These are phyloP conservation scores for Chionomys nivalis DNA, from an alignment of 2,113 vertebrate genomes.

Conservation along the genomic window DNA sequence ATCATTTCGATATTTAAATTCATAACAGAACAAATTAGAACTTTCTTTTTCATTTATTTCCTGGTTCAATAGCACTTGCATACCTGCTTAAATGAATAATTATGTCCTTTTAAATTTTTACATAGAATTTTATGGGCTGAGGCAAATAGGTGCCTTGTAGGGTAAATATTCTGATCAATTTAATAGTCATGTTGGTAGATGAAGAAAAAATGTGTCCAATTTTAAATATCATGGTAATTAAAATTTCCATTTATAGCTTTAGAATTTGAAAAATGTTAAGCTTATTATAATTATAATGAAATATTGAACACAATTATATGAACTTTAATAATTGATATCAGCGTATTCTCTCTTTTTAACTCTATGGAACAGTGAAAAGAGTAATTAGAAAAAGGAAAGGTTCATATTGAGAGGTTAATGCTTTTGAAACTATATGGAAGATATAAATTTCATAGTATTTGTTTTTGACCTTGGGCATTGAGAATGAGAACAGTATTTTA, in stretches of 20 bases:
- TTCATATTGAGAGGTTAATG: conserved; percentile 52
- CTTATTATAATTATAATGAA: conserved; percentile 75
- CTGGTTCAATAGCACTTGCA: background rate
- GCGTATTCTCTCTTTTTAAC: conserved; percentile 48
- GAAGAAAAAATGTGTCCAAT: conserved; percentile 61
- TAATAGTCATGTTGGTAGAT: conserved; percentile 35
- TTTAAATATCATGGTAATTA: conserved; percentile 79
- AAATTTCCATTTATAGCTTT: conserved; percentile 74
- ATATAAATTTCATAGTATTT: conserved; percentile 30
- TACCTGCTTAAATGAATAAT: background rate
- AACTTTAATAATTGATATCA: conserved; percentile 79
- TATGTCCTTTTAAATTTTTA: conserved; percentile 15
- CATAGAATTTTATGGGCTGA: conserved; percentile 9
- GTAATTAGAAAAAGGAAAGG: conserved; percentile 61
- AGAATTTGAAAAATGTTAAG: conserved; percentile 69
- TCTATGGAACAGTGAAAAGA: conserved; percentile 62
- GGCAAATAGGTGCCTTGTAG: conserved; percentile 14
- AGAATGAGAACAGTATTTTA: conserved; percentile 28
- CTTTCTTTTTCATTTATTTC: background rate
- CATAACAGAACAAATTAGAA: background rate
- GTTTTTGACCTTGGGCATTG: conserved; percentile 7
- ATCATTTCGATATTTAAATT: background rate
- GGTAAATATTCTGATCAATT: conserved; percentile 57
- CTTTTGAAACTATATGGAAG: conserved; percentile 45
- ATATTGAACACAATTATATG: conserved; percentile 73